Evolutionary conservation across 2,888 invertebrate species (phyloP), one percentile per base, ranked within the genome.

Genomic region (Drosophila prolongata): DNA sequence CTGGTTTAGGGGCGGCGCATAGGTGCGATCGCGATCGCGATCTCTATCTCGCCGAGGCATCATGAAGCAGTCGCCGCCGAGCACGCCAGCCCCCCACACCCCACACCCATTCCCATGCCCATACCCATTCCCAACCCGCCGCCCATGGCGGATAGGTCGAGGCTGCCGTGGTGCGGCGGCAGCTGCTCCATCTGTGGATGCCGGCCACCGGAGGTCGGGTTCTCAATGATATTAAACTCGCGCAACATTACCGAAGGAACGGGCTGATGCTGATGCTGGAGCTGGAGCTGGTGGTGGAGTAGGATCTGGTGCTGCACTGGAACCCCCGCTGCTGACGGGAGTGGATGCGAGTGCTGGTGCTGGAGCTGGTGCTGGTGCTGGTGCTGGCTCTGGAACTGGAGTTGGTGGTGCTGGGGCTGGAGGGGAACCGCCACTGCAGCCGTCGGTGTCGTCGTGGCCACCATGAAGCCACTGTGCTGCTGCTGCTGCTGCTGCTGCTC

Each of bases 181-280:
- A 78, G 64, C 67, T 83, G 83, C 71, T 86, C 80, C 73, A 76
- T 30, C 40, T 75, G 74, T 37, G 74, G 69, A 57, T 84, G 79
- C 82, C 90, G 89, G 86, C 90, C 90, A 78, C 89, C 91, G 80
- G 90, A 90, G 86, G 91, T 92, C 76, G 92, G 92, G 87, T 92
- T 92, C 80, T 92, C 92, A 83, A 91, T 92, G 72, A 92, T 92
- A 89, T 92, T 92, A 79, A 92, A 92, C 68, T 92, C 92, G 77
- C 92, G 91, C 78, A 91, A 93, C 79, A 94, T 94, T 94, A 87
- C 93, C 94, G 67, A 93, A 92, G 82, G 92, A 91, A 76, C 93
- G 93, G 79, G 52, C 69, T 82, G 88, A 69, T 75, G 69, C 58
- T 80, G 81, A 54, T 49, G 44, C 61, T 77, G 78, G 74, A 55